Conservation (phyloP, 2,113 vertebrate genomes). For the Callorhinus ursinus region DNA sequence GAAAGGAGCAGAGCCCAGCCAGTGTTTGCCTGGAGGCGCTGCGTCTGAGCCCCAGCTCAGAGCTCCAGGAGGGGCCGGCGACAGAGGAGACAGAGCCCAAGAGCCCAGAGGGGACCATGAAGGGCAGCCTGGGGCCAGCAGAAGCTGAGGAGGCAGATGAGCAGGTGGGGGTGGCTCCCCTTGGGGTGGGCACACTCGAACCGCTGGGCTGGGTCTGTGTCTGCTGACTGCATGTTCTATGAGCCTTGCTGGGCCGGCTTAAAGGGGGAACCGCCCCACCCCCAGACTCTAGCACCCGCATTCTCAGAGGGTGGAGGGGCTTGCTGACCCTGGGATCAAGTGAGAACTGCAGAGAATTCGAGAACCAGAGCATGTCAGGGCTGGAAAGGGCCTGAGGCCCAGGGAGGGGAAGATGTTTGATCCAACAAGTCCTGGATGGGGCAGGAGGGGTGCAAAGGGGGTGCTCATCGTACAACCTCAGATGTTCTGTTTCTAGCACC, state of each 20-base stretch:
- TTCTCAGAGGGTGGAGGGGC: background rate
- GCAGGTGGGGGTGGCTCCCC: background rate
- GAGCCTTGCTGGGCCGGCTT: fast-evolving
- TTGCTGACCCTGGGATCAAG: background rate
- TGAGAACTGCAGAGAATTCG: background rate
- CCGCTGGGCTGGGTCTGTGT: background rate
- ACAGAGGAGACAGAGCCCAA: conserved; percentile 68
- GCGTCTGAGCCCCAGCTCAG: conserved; percentile 79
- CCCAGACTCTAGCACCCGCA: background rate
- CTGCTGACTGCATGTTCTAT: background rate
- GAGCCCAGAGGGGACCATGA: fast-evolving
- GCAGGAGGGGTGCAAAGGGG: background rate
- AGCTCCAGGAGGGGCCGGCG: conserved; percentile 76
- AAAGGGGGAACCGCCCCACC: background rate
- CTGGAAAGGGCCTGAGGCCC: background rate
- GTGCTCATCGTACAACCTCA: fast-evolving
- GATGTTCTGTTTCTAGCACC: conserved; percentile 83
- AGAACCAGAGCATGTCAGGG: background rate
- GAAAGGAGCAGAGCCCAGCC: conserved; percentile 77
- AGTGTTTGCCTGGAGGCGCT: conserved; percentile 88
- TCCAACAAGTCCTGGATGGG: background rate
- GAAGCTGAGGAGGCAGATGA: background rate
- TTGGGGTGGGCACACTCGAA: fast-evolving
- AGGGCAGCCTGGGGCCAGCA: fast-evolving
- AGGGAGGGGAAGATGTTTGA: background rate